phyloP scores from a whole-genome alignment of 1,140 invertebrate species.

The Hormaphis cornu region DNA sequence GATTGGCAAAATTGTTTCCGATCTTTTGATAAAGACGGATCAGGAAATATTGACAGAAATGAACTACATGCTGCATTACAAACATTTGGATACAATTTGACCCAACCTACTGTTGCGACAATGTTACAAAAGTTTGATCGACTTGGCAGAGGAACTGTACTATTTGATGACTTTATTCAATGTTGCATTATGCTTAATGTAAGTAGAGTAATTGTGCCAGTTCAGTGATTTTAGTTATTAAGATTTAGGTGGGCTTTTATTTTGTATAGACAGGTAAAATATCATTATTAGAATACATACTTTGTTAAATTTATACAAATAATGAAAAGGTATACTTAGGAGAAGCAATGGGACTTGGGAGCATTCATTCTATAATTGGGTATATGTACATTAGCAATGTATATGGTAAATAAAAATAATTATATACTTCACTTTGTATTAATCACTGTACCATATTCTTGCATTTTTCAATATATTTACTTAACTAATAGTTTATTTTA shows the following conservation, averaged over 20 bases:
- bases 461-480: neutral
- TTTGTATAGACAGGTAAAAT: neutral
- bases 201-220: slow-evolving; percentile 45
- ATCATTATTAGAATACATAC: neutral
- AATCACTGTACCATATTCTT: too few relatives aligned
- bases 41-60: slow-evolving; percentile 85
- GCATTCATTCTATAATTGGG: too few relatives aligned
- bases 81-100: slow-evolving; percentile 88
- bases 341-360: too few relatives aligned
- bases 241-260: too few relatives aligned
- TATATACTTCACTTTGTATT: too few relatives aligned
- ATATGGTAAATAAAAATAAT: too few relatives aligned
- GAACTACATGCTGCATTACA: slow-evolving; percentile 84
- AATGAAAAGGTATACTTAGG: too few relatives aligned
- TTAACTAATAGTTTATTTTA: slow-evolving; percentile 9
- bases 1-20: slow-evolving; percentile 96
- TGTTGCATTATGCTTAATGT: slow-evolving; percentile 88
- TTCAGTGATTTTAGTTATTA: too few relatives aligned
- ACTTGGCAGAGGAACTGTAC: slow-evolving; percentile 72
- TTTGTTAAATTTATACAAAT: too few relatives aligned
- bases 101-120: slow-evolving; percentile 68
- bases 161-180: slow-evolving; percentile 99
- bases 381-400: too few relatives aligned
- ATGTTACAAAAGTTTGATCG: slow-evolving; percentile 90
- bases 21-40: slow-evolving; percentile 87